Conservation (phyloP, 2,113 vertebrate genomes). For the Phalacrocorax pelagicus region DNA sequence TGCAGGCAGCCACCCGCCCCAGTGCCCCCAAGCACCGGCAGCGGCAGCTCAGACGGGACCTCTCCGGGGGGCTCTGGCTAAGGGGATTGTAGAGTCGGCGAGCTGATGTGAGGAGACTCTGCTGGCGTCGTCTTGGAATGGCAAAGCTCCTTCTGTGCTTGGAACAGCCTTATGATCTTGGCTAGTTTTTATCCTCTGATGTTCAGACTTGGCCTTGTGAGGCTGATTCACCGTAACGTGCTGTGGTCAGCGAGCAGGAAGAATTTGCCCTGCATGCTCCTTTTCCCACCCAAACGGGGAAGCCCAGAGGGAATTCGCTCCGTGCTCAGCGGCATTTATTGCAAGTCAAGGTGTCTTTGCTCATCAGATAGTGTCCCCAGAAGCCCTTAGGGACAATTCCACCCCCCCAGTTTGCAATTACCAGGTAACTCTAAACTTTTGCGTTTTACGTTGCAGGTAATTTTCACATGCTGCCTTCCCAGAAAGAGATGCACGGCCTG, state of each 20-base stretch:
- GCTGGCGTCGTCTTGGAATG: background rate
- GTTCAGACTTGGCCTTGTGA: background rate
- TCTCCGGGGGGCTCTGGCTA: background rate
- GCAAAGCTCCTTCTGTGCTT: background rate
- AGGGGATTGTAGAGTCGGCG: background rate
- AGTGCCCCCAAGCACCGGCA: background rate
- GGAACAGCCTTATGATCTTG: no score
- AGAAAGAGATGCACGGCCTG: constrained; percentile 53
- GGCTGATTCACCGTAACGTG: fast-evolving
- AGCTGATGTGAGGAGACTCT: background rate
- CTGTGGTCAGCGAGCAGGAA: background rate
- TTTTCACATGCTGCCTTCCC: constrained; percentile 16
- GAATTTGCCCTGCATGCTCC: background rate
- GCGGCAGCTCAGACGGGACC: fast-evolving
- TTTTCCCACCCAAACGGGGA: background rate
- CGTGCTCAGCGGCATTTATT: fast-evolving
- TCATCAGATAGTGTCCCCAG: background rate
- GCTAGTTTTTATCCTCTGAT: background rate
- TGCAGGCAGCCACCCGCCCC: background rate
- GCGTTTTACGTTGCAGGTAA: background rate
- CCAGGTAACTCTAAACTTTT: background rate
- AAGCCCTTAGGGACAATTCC: background rate
- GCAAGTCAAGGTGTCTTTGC: background rate
- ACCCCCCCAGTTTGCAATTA: background rate
- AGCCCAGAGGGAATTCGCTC: background rate